Base-by-base conservation (phyloP, 2,888 invertebrate genomes). In the Pristionchus maxplancki region DNA sequence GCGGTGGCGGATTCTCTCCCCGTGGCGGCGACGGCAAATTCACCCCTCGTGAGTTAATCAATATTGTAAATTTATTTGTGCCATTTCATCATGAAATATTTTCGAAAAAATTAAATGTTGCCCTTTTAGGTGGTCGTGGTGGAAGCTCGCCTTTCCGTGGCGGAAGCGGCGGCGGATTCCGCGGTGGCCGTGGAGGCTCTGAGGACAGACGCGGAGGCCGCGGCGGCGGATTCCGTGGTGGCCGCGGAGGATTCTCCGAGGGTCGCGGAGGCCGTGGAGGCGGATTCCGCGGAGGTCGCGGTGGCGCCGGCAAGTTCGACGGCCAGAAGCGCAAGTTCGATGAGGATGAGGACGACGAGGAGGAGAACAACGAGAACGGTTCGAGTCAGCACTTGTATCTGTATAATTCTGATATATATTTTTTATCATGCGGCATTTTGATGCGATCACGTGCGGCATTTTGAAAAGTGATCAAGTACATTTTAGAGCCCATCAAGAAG, bases 311-410 rank as follows among this genome's bases (percentile, higher is more conserved):
- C 58, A 88, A 82, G 44, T 81, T 86, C 81, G 53, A 67, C 71
- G 89, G 89, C 37, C 90, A 91, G 85, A 91, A 92, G 87, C 89
- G 90, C 67, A 91, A 90, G 85, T 84, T 53, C 74, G 48, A 84
- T 2, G 91, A 90, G 67, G 89, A 84, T 8, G 90, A 90, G 50
- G 91, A 91, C 34, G 92, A 90, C 17, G 90, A 90, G 50, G 91
- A 91, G 15, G 91, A 90, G 67, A 90, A 91, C 11, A 88, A 84
- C 20, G 89, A 88, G 34, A 48, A 74, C 84, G 67, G 84, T 88
- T 67, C 50, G 71, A 81, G 88, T 88, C 44, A 88, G 88, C 58
- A 85, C 82, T 83, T 53, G 34, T 83, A n/a, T n/a, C n/a, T n/a
- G 24, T 83, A n/a, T 53, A 83, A 44, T 34, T 48, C 17, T 74